A percentile compares a stretch with the other conserved stretches of the same genome.
Conservation (phyloP, 2,797 vertebrate genomes). For the Neosilurus mollespiculum region DNA sequence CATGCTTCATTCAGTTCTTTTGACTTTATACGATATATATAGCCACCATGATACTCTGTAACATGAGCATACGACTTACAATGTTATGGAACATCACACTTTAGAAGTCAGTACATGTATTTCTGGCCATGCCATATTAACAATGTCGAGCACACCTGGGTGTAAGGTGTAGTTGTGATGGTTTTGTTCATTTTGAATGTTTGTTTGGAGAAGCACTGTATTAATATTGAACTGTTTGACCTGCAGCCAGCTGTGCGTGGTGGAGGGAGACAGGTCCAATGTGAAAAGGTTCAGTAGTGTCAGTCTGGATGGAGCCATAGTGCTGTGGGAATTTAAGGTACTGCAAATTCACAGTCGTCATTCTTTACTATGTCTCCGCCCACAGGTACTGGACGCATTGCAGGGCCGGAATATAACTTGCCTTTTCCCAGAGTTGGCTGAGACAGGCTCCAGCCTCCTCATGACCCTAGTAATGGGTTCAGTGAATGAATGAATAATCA, state of each 20-base stretch:
- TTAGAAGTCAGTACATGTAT: background rate
- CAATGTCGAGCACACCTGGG: background rate
- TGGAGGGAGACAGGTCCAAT: constrained; percentile 63
- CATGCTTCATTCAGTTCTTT: background rate
- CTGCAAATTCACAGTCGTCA: background rate
- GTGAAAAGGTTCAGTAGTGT: constrained; percentile 76
- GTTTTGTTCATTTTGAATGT: background rate
- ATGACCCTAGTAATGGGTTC: too few species aligned
- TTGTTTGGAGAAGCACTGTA: background rate
- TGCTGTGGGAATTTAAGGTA: constrained; percentile 77
- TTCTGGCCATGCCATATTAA: background rate
- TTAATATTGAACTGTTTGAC: constrained; percentile 40
- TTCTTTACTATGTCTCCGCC: background rate
- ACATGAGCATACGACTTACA: background rate
- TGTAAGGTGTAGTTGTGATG: too few species aligned
- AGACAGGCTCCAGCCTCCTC: too few species aligned
- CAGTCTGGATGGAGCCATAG: constrained; percentile 76
- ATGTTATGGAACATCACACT: background rate
- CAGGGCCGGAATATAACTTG: too few species aligned
- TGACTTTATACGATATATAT: background rate
- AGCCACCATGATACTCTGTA: background rate
- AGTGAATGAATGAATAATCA: too few species aligned
- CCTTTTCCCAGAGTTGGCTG: too few species aligned
- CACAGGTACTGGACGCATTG: too few species aligned
- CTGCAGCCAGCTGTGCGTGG: constrained; percentile 66